Evolutionary conservation across 1,140 invertebrate genomes (phyloP).

Genomic region (Cydia fagiglandana): DNA sequence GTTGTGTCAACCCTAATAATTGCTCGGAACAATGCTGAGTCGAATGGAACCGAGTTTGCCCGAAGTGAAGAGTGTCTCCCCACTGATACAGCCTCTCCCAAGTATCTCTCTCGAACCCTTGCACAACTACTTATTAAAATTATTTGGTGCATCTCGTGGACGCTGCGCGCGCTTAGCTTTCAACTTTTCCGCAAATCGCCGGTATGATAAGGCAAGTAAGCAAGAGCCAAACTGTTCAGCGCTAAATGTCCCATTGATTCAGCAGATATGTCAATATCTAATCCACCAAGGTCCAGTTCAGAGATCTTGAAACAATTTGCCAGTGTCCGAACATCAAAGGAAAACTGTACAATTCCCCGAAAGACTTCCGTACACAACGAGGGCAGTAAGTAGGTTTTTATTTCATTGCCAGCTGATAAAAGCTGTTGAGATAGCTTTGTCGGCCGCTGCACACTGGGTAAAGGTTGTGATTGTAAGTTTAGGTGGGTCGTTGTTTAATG

Average conservation of each 20-base stretch:
- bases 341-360: neutral
- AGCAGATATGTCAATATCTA: neutral
- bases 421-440: slow-evolving; percentile 5
- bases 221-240: neutral
- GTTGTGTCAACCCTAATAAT: no score
- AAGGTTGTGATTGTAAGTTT: neutral
- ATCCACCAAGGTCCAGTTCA: neutral
- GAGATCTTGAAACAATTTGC: neutral
- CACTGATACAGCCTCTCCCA: no score
- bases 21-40: no score
- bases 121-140: no score
- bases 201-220: no score
- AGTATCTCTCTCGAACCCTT: no score
- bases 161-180: no score
- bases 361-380: neutral
- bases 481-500: neutral
- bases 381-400: slow-evolving; percentile 17
- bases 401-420: slow-evolving; percentile 2
- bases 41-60: no score
- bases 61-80: no score
- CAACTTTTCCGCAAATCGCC: no score
- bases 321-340: slow-evolving; percentile 8
- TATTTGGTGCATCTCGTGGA: no score
- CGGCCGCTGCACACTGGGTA: neutral
- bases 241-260: neutral